Evolutionary conservation across 1,140 invertebrate genomes (phyloP).

Genomic region (Drosophila kikkawai): DNA sequence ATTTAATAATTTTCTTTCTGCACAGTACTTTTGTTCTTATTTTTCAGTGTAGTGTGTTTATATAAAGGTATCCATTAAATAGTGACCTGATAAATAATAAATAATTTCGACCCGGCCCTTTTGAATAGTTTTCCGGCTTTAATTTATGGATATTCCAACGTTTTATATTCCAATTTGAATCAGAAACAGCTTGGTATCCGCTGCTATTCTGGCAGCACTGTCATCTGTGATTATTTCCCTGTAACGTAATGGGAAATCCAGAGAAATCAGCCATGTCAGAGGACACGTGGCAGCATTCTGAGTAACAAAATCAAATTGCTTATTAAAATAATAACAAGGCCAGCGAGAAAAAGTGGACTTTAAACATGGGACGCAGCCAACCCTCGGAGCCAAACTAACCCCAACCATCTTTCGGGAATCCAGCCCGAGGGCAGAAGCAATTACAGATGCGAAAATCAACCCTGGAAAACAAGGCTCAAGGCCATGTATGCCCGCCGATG

Average conservation of each 20-base stretch:
- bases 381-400: constrained; percentile 60
- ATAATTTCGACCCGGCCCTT: no score
- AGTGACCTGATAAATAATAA: background rate
- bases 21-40: no score
- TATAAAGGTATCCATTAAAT: background rate
- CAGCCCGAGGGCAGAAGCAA: constrained; percentile 22
- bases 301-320: constrained; percentile 44
- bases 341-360: constrained; percentile 34
- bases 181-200: background rate
- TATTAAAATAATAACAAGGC: constrained; percentile 14
- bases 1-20: background rate
- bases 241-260: constrained; percentile 14
- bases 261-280: constrained; percentile 14
- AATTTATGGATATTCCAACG: background rate
- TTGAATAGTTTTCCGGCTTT: background rate
- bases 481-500: constrained; percentile 34
- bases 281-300: constrained; percentile 70
- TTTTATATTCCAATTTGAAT: background rate
- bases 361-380: constrained; percentile 42
- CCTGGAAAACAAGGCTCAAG: constrained; percentile 66
- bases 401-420: constrained; percentile 3
- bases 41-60: background rate
- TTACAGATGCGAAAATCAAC: constrained; percentile 55
- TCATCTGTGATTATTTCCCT: constrained; percentile 21
- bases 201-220: background rate